phyloP scores from a whole-genome alignment of 2,113 vertebrate species.

The Mystacornis crossleyi region DNA sequence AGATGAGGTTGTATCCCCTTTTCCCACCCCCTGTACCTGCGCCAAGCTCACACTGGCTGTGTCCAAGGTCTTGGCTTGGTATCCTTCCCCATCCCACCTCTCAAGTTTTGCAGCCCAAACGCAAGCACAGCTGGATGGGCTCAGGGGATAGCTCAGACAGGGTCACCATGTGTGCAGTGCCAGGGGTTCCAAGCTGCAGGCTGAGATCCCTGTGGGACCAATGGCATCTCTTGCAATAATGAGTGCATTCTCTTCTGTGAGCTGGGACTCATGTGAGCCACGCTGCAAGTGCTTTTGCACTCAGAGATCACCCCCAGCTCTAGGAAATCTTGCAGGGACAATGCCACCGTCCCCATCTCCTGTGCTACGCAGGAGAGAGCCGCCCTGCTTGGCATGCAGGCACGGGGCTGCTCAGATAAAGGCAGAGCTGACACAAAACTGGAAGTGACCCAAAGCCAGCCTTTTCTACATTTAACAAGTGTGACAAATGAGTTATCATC shows the following conservation, averaged over 20 bases:
- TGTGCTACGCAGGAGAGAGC: neutral
- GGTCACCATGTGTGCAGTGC: neutral
- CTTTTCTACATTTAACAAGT: constrained; percentile 36
- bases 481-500: constrained; percentile 51
- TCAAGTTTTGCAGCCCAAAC: neutral
- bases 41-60: rapidly evolving
- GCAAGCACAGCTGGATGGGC: neutral
- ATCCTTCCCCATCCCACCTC: neutral
- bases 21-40: neutral
- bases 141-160: rapidly evolving
- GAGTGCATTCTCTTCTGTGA: neutral
- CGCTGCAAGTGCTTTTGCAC: neutral
- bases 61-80: neutral
- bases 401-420: neutral
- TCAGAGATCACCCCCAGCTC: neutral
- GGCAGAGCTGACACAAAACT: constrained; percentile 21
- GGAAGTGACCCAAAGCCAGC: constrained; percentile 33
- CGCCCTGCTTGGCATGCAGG: neutral
- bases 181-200: neutral
- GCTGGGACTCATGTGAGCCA: neutral
- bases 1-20: neutral
- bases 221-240: neutral
- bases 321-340: neutral
- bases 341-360: neutral
- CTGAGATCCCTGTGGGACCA: neutral